phyloP scores from a whole-genome alignment of 2,113 vertebrate genomes.

The Daphoenositta chrysoptera region DNA sequence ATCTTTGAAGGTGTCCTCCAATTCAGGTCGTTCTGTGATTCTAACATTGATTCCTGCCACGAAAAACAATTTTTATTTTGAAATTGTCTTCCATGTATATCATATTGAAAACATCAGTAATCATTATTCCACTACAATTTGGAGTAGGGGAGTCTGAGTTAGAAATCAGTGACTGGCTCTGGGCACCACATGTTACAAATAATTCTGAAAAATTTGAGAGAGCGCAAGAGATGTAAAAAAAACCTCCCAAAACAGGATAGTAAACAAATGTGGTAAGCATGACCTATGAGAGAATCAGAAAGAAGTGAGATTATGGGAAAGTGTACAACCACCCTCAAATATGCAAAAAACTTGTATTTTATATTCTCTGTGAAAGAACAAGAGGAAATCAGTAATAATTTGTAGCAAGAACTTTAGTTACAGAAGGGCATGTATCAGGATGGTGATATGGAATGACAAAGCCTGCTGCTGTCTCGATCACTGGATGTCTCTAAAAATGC shows the following conservation, averaged over 20 bases:
- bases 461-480: neutral
- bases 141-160: neutral
- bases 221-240: neutral
- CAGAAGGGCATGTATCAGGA: neutral
- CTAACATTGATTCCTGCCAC: neutral
- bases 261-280: neutral
- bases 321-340: neutral
- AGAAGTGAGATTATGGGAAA: neutral
- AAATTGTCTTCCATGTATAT: neutral
- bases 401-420: neutral
- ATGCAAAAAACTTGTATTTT: neutral
- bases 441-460: neutral
- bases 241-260: neutral
- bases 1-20: neutral
- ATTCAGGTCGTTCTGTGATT: neutral
- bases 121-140: neutral
- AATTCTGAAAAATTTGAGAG: neutral
- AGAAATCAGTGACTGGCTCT: neutral
- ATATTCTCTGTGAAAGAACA: neutral
- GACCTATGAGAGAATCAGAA: neutral
- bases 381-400: neutral
- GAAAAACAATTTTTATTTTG: neutral
- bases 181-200: neutral
- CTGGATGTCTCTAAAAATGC: neutral
- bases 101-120: neutral